Base-by-base conservation (phyloP, 92 coral and sea anemone species). In the Palythoa caribaeorum region DNA sequence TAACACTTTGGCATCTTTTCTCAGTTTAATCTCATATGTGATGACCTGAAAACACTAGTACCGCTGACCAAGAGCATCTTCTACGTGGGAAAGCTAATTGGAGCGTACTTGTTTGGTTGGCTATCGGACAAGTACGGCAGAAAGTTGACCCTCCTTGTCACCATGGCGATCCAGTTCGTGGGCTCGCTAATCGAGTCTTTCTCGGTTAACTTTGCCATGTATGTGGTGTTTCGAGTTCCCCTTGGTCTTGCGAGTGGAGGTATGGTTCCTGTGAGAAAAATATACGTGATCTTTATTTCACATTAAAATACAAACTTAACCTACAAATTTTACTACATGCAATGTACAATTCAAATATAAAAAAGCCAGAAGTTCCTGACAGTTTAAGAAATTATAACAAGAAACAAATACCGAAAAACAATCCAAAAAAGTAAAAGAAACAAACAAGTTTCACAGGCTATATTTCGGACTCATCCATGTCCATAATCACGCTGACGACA, bases 71-170 rank as follows among this genome's bases (percentile, higher is more conserved):
- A 97, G 92, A 95, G 98, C 44, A 95, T 95, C 79, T 97, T 97
- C 88, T 97, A 95, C 54, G 99, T 94, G 37, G 99, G 99, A 36
- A 97, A 97, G 89, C 86, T 97, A 74, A 83, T 95, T 66, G 99
- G 99, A 0, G 99, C 99, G n/a, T 97, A 97, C 77, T 87, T 95
- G 86, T 97, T 97, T 77, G 99, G 99, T 54, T 97, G 99, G 99
- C 73, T 95, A 76, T 97, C 99, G 54, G 99, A 97, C 79, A 93
- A 98, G 47, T 97, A 89, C 74, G 99, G 99, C 68, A 90, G 99
- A 19, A 95, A 98, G 6, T 70, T 93, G 66, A 96, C 98, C 13
- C 83, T 97, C 1, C 92, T 97, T 15, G 88, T 93, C 70, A 97
- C 99, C 44, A 96, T 94, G 93, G 85, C 96, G 12, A 87, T 95